phyloP scores from a whole-genome alignment of 2,113 vertebrate species.

The Psophia crepitans region DNA sequence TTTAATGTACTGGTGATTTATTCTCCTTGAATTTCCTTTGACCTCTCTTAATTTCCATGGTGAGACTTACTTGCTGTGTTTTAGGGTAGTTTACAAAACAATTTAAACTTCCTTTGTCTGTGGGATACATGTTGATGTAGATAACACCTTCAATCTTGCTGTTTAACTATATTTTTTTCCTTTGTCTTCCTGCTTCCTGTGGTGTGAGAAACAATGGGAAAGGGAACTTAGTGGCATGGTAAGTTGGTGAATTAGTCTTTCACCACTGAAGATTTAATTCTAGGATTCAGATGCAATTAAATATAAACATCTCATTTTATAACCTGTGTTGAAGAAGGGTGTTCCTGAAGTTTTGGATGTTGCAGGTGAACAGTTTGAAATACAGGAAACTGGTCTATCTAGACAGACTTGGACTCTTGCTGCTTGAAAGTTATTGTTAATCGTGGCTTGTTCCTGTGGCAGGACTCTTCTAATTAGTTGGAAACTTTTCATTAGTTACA shows the following conservation, averaged over 20 bases:
- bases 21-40: neutral
- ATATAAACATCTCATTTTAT: neutral
- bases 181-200: constrained; percentile 69
- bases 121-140: neutral
- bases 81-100: neutral
- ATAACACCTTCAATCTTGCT: neutral
- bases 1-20: neutral
- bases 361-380: neutral
- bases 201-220: constrained; percentile 71
- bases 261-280: constrained; percentile 1
- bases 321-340: neutral
- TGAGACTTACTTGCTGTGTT: neutral
- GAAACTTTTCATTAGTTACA: neutral
- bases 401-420: neutral
- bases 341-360: neutral
- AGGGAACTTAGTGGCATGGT: constrained; percentile 71
- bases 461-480: neutral
- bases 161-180: constrained; percentile 64
- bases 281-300: neutral
- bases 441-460: neutral
- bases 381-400: neutral
- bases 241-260: constrained; percentile 55
- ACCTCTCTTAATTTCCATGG: neutral
- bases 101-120: neutral
- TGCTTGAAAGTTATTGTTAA: neutral